These are phyloP conservation scores for Bombyx mori DNA, from an alignment of 1,140 invertebrate genomes.

Conservation along the genomic window DNA sequence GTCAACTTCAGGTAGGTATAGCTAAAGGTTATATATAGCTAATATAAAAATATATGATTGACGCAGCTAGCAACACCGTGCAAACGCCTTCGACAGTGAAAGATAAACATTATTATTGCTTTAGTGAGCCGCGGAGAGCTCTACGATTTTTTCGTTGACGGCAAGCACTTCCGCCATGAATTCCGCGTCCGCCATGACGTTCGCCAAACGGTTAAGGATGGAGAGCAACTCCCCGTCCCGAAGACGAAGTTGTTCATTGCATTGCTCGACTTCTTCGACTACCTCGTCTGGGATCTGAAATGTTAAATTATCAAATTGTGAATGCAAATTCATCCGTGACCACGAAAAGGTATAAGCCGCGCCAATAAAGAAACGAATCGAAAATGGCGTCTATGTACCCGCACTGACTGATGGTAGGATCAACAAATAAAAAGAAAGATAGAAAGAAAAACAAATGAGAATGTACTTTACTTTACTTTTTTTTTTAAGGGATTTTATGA, in stretches of 20 bases:
- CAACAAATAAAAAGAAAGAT: no score
- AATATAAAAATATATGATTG: no score
- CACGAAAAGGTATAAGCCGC: not conserved
- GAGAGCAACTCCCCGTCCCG: conserved; percentile 74
- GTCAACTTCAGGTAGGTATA: no score
- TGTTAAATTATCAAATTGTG: not conserved
- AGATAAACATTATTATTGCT: not conserved
- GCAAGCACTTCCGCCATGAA: conserved; percentile 80
- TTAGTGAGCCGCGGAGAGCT: conserved; percentile 74
- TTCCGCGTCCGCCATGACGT: conserved; percentile 79
- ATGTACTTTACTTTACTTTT: no score
- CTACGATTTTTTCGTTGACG: conserved; percentile 81
- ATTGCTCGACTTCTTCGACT: conserved; percentile 75
- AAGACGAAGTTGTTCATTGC: conserved; percentile 80
- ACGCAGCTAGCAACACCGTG: conserved; percentile 5
- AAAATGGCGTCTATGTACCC: no score
- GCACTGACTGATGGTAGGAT: no score
- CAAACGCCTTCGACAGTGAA: not conserved
- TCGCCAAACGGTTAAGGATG: conserved; percentile 76
- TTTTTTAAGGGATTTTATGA: no score
- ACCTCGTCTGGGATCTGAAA: conserved; percentile 74
- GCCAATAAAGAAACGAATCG: no score
- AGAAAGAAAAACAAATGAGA: no score
- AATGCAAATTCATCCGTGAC: not conserved
- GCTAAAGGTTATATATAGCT: no score